These are phyloP conservation scores for Dissostichus mawsoni DNA, from an alignment of 2,113 vertebrate genomes.

Conservation along the genomic window DNA sequence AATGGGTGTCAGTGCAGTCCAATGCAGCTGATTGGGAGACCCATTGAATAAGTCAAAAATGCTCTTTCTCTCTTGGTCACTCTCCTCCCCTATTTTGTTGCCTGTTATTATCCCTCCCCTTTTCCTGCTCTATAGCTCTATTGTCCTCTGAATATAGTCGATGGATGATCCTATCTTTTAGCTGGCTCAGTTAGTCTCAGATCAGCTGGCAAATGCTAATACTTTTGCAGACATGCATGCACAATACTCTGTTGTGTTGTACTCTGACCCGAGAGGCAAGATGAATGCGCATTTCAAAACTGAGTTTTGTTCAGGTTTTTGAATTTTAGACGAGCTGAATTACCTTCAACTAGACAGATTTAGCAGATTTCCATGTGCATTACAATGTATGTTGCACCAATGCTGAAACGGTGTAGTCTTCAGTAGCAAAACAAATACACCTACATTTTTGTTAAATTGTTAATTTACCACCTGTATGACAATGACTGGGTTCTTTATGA, in stretches of 20 bases:
- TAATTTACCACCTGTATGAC: not conserved
- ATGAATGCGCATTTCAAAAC: slow-evolving; percentile 12
- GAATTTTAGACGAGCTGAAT: not conserved
- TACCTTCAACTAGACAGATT: not conserved
- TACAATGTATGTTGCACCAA: not conserved
- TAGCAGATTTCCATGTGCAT: not conserved
- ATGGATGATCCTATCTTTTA: slow-evolving; percentile 46
- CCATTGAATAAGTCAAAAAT: slow-evolving; percentile 70
- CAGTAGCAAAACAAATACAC: not conserved
- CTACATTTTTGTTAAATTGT: not conserved
- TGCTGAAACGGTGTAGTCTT: not conserved
- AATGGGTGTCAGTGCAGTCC: slow-evolving; percentile 65
- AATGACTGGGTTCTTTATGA: not conserved
- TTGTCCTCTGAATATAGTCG: slow-evolving; percentile 55
- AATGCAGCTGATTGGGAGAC: slow-evolving; percentile 69
- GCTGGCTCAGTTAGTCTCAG: slow-evolving; percentile 37
- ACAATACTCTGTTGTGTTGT: slow-evolving; percentile 46
- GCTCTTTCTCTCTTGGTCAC: slow-evolving; percentile 15
- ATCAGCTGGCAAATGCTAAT: slow-evolving; percentile 56
- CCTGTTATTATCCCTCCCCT: slow-evolving; percentile 14
- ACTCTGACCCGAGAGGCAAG: slow-evolving; percentile 22
- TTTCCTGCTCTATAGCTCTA: slow-evolving; percentile 41
- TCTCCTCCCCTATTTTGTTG: slow-evolving; percentile 6
- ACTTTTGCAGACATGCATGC: slow-evolving; percentile 39
- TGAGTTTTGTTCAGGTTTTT: not conserved